Conservation (phyloP, 2,113 vertebrate genomes). For the Gymnobelideus leadbeateri region DNA sequence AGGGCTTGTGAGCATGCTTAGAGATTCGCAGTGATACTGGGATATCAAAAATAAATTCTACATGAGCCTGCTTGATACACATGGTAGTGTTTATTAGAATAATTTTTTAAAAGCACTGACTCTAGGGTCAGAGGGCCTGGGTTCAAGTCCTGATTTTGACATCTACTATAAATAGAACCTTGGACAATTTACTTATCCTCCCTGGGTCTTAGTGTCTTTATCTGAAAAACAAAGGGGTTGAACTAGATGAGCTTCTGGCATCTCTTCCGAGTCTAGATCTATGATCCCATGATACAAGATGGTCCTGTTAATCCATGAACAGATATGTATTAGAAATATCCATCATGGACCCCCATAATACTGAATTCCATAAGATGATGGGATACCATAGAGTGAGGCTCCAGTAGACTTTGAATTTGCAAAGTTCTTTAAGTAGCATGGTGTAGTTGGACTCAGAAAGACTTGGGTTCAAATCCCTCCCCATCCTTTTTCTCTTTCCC, state of each 20-base stretch:
- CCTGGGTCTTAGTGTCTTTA: background rate
- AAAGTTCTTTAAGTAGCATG: background rate
- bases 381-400: background rate
- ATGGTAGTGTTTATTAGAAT: background rate
- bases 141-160: background rate
- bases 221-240: background rate
- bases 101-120: background rate
- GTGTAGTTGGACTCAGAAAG: background rate
- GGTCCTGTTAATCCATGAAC: background rate
- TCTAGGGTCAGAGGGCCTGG: background rate
- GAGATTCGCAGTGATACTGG: background rate
- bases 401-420: background rate
- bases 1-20: background rate
- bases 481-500: background rate
- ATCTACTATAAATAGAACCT: background rate
- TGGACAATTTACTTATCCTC: background rate
- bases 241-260: background rate
- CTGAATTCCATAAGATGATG: background rate
- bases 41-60: background rate
- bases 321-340: background rate
- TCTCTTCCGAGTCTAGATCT: background rate
- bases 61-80: background rate
- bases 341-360: background rate
- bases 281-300: background rate
- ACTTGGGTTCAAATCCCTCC: background rate